Percentiles rank a stretch among this genome's conserved stretches.
Conservation (phyloP, 2,797 vertebrate genomes). For the Centroberyx gerrardi region DNA sequence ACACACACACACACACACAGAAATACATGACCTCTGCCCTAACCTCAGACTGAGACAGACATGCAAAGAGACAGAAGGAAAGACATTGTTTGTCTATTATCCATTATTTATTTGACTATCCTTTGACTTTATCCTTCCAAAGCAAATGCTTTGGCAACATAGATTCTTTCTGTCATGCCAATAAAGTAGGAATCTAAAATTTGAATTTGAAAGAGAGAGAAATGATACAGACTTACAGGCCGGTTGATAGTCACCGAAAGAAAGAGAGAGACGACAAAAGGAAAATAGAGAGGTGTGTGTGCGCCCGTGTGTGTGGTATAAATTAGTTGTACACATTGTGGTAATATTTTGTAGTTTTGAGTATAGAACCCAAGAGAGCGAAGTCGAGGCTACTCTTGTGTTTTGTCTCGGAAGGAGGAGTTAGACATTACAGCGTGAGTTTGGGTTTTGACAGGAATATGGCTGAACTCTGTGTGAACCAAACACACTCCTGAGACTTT, state of each 20-base stretch:
- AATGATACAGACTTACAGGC: constrained; percentile 19
- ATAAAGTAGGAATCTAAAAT: too few relatives aligned
- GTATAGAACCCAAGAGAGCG: too few relatives aligned
- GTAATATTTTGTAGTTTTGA: too few relatives aligned
- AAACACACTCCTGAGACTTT: neutral
- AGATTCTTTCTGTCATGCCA: too few relatives aligned
- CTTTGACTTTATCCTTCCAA: too few relatives aligned
- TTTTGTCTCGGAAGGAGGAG: neutral
- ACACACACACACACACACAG: neutral
- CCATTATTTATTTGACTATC: too few relatives aligned
- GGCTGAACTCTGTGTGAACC: neutral
- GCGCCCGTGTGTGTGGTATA: constrained; percentile 19
- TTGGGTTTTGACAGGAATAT: neutral
- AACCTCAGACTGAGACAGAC: constrained; percentile 46
- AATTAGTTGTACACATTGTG: constrained; percentile 18
- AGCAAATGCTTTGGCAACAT: too few relatives aligned
- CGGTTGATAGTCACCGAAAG: constrained; percentile 26
- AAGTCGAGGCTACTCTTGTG: too few relatives aligned
- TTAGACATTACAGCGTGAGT: neutral
- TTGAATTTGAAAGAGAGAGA: neutral
- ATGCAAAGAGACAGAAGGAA: neutral
- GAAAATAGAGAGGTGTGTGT: constrained; percentile 16
- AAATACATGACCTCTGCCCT: constrained; percentile 39
- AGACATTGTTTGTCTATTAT: too few relatives aligned
- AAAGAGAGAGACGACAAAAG: constrained; percentile 17